Conservation (phyloP, 2,113 vertebrate species). For the Acinonyx jubatus region DNA sequence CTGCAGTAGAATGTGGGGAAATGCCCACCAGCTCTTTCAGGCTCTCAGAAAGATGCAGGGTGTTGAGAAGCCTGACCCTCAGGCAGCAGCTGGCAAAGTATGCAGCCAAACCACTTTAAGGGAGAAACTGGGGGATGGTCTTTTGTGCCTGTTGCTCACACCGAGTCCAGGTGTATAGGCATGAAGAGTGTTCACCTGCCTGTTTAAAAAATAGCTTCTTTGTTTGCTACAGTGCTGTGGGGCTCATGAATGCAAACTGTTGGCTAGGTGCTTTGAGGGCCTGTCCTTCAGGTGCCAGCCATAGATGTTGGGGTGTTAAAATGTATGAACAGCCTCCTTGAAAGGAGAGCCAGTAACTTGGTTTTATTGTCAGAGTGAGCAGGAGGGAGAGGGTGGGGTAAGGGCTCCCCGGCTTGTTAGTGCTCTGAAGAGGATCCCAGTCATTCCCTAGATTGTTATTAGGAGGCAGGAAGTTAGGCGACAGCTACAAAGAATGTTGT, state of each 20-base stretch:
- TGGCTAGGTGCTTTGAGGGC: background rate
- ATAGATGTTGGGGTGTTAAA: background rate
- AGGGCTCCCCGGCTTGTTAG: background rate
- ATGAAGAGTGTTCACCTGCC: background rate
- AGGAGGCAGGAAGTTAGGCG: background rate
- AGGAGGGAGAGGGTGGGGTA: background rate
- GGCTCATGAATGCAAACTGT: background rate
- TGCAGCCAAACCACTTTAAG: background rate
- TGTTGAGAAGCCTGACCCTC: background rate
- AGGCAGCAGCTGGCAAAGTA: too few relatives aligned
- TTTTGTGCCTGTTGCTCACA: background rate
- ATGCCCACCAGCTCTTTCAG: background rate
- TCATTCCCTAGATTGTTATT: background rate
- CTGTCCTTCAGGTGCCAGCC: background rate
- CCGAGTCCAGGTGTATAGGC: background rate
- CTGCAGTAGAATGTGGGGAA: background rate
- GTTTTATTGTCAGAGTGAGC: background rate
- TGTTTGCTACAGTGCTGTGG: background rate
- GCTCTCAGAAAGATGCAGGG: background rate
- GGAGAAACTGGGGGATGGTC: background rate
- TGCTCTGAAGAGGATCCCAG: background rate
- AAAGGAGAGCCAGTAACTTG: background rate
- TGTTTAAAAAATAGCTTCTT: background rate
- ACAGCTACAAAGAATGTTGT: background rate
- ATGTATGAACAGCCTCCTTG: background rate